Evolutionary conservation across 2,113 vertebrate species (phyloP), one percentile per base, ranked within the genome.

Genomic region (Proterorhinus semilunaris): DNA sequence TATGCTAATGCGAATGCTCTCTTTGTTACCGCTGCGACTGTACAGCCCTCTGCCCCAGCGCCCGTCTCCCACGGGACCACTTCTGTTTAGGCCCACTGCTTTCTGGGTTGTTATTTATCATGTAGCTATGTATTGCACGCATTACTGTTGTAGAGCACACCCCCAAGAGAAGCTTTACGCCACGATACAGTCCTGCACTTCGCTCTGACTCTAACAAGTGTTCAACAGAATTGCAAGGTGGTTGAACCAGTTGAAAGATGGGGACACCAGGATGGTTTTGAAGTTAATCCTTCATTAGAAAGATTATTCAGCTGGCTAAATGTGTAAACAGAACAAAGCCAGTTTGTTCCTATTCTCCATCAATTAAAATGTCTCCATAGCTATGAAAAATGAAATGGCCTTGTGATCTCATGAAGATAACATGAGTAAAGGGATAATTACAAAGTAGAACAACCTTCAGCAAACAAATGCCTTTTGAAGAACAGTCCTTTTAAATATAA

Each of bases 401-500:
- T 71, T 58, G 65, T 13, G 61, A 16, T 51, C 58, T 66, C 2
- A 8, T 78, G 5, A 8, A 71, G 50, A 45, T 54, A 73, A 80
- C 55, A 65, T 71, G 62, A 74, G 69, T 80, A 85, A 87, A 87
- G 85, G 76, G 74, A 78, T 78, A 21, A 75, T n/a, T 36, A 69
- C 57, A 51, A 47, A 62, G 47, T 7, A 10, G 17, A 68, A 55
- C 36, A 21, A 71, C 52, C 47, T 13, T 74, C 47, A 51, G 65
- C 50, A 59, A 50, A 59, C 55, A 65, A 70, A 63, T 13, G 65
- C 61, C 27, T 67, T 27, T 27, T 46, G 46, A 66, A 74, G 27
- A 77, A 27, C 0, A 49, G 74, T 51, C 43, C 10, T 17, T 45
- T 72, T 46, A 71, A 17, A 21, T 47, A 46, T 58, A 78, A 65